Evolutionary conservation across 2,113 vertebrate genomes (phyloP).

Genomic region (Varanus komodoensis): DNA sequence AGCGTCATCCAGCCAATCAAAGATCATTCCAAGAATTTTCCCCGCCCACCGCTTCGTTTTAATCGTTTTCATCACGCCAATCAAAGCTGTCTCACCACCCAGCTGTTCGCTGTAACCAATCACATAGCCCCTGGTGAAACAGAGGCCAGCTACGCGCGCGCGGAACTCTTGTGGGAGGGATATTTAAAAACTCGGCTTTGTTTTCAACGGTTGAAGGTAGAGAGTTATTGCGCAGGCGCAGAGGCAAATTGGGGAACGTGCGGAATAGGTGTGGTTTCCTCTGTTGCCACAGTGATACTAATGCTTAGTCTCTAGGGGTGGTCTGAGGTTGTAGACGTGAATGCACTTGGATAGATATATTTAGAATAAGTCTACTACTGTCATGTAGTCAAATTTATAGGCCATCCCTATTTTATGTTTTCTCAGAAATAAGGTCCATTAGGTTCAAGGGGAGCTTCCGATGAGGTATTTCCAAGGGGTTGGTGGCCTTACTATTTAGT

Average conservation of each 20-base stretch:
- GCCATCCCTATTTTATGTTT: no score
- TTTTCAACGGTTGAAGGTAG: slow-evolving; percentile 12
- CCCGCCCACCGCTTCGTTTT: not conserved
- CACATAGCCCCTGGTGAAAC: not conserved
- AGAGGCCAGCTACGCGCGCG: slow-evolving; percentile 52
- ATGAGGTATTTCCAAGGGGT: no score
- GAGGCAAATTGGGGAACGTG: rapidly evolving
- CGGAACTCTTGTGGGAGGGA: not conserved
- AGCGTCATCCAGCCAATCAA: not conserved
- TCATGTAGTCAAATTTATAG: not conserved
- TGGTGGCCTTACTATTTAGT: not conserved
- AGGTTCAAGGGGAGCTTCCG: not conserved
- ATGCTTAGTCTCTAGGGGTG: no score
- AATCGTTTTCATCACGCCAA: rapidly evolving
- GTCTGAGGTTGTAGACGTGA: not conserved
- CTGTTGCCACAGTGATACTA: slow-evolving; percentile 24
- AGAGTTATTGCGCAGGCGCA: slow-evolving; percentile 47
- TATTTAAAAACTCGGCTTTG: slow-evolving; percentile 50
- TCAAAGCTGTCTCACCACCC: rapidly evolving
- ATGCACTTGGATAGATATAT: not conserved
- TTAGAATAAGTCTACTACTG: not conserved
- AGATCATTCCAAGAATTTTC: rapidly evolving
- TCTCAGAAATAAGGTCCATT: not conserved
- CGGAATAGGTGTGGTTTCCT: not conserved
- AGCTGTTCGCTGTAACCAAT: rapidly evolving